Conservation (phyloP, 92 coral and sea anemone genomes). For the Palythoa grandiflora region DNA sequence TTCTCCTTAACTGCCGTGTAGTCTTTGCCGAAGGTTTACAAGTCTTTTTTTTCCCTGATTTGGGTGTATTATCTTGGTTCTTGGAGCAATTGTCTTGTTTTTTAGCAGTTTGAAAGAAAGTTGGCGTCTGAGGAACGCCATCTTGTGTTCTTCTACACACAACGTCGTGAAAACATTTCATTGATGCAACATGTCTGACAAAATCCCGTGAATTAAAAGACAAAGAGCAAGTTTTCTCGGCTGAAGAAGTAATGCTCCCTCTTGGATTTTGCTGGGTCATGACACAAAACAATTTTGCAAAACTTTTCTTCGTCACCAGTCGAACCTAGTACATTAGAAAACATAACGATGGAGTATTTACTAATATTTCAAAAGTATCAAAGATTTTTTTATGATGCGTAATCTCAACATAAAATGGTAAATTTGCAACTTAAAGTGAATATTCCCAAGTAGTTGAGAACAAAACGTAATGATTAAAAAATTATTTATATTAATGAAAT, state of each 20-base stretch:
- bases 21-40: slow-evolving; percentile 64
- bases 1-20: slow-evolving; percentile 89
- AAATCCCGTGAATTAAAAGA: slow-evolving; percentile 36
- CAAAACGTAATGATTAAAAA: background rate
- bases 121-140: background rate
- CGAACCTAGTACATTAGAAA: slow-evolving; percentile 12
- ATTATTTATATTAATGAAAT: background rate
- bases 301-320: background rate
- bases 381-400: background rate
- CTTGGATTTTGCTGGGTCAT: slow-evolving; percentile 28
- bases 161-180: slow-evolving; percentile 61
- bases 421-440: background rate
- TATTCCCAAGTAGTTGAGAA: background rate
- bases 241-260: slow-evolving; percentile 21
- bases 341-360: background rate
- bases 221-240: slow-evolving; percentile 28
- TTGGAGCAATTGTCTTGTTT: slow-evolving; percentile 53
- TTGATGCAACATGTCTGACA: slow-evolving; percentile 40
- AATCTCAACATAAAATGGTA: slow-evolving; percentile 30
- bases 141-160: slow-evolving; percentile 40
- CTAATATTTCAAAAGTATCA: background rate
- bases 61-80: slow-evolving; percentile 44
- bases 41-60: slow-evolving; percentile 53
- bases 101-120: slow-evolving; percentile 26
- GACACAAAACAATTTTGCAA: background rate